Evolutionary conservation across 2,113 vertebrate genomes (phyloP), one percentile per base, ranked within the genome.

Genomic region (Potamarius usumacintae): DNA sequence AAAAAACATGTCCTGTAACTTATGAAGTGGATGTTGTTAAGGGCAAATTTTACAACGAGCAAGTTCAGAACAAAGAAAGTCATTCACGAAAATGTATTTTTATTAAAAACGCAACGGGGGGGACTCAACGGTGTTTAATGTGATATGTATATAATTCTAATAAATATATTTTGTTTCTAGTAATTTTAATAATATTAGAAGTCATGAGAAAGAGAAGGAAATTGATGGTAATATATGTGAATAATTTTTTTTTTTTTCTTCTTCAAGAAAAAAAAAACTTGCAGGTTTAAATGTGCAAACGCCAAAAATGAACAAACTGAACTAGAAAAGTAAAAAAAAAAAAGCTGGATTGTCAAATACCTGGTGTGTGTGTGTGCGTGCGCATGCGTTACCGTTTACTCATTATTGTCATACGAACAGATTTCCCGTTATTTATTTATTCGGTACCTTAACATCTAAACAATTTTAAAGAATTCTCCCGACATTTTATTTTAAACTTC

Each of bases 381-480:
- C 20, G 15, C 42, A 14, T 42, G 27, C 15, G 27, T 71, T n/a
- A 15, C 57, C 57, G 15, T 17, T 62, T 62, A 62, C 9, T 65
- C 8, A n/a, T n/a, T 34, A 4, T 17, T 7, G 5, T 48, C 17
- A 48, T 7, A 20, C 30, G 20, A 48, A 50, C 72, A 22, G n/a
- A 25, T 77, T 60, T 48, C 34, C 52, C n/a, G 30, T 87, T 87
- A 90, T 89, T 89, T 90, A 87, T 89, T 87, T 71, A 79, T 48
- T 79, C 85, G 89, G 87, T 90, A 89, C 85, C 67, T 67, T 76
- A 63, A 78, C 52, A 34, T 9, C 53, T 17, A 63, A 79, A 85
- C 22, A 12, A 58, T 57, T 57, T 48, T 7, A 57, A 34, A 65
- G 63, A 4, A 20, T 62, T 55, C 53, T 55, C 12, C 34, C 42